Conservation (phyloP, 2,797 vertebrate genomes). For the Xenops minutus region DNA sequence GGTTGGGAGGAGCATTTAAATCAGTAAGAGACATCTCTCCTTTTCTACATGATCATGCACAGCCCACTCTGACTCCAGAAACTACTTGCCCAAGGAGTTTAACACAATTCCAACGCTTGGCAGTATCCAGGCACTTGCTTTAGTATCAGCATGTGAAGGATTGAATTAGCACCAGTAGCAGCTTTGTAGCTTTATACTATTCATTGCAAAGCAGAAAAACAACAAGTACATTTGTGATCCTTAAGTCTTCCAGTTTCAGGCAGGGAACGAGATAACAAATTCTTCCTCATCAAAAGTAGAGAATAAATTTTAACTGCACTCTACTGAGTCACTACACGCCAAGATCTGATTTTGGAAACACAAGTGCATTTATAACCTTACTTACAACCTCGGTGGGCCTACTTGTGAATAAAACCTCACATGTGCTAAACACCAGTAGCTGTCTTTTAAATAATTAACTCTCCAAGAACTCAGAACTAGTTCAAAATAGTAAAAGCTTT, state of each 20-base stretch:
- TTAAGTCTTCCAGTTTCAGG: conserved; percentile 15
- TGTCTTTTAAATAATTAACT: conserved; percentile 32
- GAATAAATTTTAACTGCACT: conserved; percentile 35
- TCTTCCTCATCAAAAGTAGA: neutral
- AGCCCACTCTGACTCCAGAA: neutral
- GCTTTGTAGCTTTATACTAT: neutral
- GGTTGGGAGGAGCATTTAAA: neutral
- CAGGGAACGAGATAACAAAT: neutral
- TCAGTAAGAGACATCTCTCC: neutral
- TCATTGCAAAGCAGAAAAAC: neutral
- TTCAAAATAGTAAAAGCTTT: neutral
- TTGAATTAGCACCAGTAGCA: neutral
- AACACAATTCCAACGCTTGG: neutral
- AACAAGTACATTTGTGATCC: neutral
- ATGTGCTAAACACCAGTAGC: neutral
- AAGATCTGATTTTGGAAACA: conserved; percentile 17
- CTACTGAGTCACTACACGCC: conserved; percentile 3
- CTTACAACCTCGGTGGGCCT: neutral
- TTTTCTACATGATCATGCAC: neutral
- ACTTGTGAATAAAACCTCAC: neutral
- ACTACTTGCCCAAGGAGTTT: neutral
- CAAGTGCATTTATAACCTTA: neutral
- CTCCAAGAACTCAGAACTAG: neutral
- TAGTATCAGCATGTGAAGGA: neutral
- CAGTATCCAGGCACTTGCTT: neutral